A percentile compares a stretch with the other conserved stretches of the same genome.
These are phyloP conservation scores for Notiomystis cincta DNA, from an alignment of 2,113 vertebrate genomes.

Conservation along the genomic window DNA sequence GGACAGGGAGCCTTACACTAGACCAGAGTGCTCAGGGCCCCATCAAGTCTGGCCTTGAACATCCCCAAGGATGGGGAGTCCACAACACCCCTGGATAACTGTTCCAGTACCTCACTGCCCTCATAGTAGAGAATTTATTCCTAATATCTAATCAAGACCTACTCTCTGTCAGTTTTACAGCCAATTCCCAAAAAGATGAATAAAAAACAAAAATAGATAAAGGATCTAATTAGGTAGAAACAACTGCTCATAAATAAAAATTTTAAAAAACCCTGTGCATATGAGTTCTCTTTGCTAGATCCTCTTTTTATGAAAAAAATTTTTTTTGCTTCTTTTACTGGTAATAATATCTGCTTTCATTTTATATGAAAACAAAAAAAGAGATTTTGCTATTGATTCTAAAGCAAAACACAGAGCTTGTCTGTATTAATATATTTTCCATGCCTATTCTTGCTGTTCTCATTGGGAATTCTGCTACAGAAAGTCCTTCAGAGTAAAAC, in stretches of 20 bases:
- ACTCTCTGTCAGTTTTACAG: accelerated
- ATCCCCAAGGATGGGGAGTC: neutral
- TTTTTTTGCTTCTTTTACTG: neutral
- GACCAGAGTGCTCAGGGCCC: neutral
- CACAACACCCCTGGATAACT: neutral
- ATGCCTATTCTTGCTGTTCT: neutral
- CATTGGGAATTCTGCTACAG: neutral
- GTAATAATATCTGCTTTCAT: neutral
- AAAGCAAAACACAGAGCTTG: neutral
- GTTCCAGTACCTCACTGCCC: neutral
- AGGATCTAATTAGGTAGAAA: neutral
- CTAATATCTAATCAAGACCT: neutral
- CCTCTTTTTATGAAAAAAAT: neutral
- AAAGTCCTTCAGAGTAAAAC: neutral
- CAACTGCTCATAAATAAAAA: neutral
- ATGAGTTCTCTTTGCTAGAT: neutral
- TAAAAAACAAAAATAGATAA: neutral
- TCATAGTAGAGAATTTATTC: neutral
- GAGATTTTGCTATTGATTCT: neutral
- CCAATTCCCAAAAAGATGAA: neutral
- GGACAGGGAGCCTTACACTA: neutral
- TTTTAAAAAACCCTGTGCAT: neutral
- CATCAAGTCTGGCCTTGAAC: neutral
- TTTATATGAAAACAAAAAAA: neutral
- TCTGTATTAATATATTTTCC: neutral